Conservation (phyloP, 1,140 invertebrate genomes). For the Drosophila asahinai region DNA sequence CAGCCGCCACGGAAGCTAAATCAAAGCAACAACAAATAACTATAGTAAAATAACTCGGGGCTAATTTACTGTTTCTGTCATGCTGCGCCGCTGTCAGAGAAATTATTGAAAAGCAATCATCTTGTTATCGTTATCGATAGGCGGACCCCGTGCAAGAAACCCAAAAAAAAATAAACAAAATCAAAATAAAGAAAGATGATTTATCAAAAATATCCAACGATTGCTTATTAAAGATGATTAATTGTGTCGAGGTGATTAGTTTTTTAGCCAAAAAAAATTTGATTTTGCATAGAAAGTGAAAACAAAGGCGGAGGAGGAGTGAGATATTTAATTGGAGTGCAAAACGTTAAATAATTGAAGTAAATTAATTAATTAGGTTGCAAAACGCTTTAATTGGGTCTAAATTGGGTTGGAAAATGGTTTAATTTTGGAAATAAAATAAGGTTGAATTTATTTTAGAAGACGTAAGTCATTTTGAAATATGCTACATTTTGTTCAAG, state of each 20-base stretch:
- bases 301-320: background rate
- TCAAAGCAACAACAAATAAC: constrained; percentile 36
- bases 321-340: background rate
- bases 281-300: constrained; percentile 27
- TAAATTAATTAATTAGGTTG: background rate
- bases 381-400: background rate
- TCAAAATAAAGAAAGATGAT: constrained; percentile 15
- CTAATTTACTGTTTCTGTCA: constrained; percentile 63
- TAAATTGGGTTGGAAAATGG: background rate
- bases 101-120: constrained; percentile 75
- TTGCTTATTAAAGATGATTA: constrained; percentile 43
- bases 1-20: constrained; percentile 60
- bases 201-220: constrained; percentile 29
- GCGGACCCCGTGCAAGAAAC: background rate
- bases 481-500: too few relatives aligned
- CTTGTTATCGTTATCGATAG: constrained; percentile 64
- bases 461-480: too few relatives aligned
- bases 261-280: background rate
- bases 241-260: constrained; percentile 22
- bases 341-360: constrained; percentile 6
- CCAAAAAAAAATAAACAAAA: background rate
- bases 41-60: constrained; percentile 32
- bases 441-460: too few relatives aligned
- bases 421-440: background rate
- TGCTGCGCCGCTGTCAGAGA: constrained; percentile 41